Base-by-base conservation (phyloP, 2,888 invertebrate species). In the Brachypalpus laphriformis region DNA sequence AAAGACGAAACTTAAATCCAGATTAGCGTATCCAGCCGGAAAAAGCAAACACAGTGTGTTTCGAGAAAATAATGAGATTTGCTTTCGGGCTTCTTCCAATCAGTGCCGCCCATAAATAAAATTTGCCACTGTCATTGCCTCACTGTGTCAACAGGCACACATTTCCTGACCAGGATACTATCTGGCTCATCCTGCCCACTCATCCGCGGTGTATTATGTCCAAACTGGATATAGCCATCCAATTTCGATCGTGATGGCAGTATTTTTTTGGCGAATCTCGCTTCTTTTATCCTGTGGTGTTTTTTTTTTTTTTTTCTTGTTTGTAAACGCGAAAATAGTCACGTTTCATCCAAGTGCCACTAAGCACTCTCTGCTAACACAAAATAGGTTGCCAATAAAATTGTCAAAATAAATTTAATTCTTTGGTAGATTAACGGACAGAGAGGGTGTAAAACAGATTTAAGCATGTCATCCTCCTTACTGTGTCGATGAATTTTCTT, bases 361-460 rank as follows among this genome's bases (percentile, higher is more conserved):
- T 42, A 63, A 31, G 72, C 72, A 42, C 61, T 63, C 31, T 42
- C 20, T 42, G 49, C 14, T 54, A 16, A 54, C 51, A 54, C 51
- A 51, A 63, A 74, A 74, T 74, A 51, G 61, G 51, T 74, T 74
- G 63, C 20, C 51, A 74, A 74, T 63, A 40, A 74, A 63, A 31
- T 74, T 51, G 51, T 63, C 61, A 74, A 61, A 49, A 74, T 74
- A 51, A 63, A 74, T 61, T 63, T 40, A 51, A 74, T 74, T 74
- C 61, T 11, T 42, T 47, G 34, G 34, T 25, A 59, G 71, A 57
- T 59, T 59, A 71, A 59, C 71, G 71, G 28, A 68, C 40, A 49
- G 68, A 49, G 68, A 68, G 18, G 42, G 18, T 28, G 42, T 5
- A 71, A 34, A 59, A 47, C 59, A 47, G 47, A 65, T 49, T 49